Conservation (phyloP, 2,113 vertebrate genomes). For the Enhydra lutris region DNA sequence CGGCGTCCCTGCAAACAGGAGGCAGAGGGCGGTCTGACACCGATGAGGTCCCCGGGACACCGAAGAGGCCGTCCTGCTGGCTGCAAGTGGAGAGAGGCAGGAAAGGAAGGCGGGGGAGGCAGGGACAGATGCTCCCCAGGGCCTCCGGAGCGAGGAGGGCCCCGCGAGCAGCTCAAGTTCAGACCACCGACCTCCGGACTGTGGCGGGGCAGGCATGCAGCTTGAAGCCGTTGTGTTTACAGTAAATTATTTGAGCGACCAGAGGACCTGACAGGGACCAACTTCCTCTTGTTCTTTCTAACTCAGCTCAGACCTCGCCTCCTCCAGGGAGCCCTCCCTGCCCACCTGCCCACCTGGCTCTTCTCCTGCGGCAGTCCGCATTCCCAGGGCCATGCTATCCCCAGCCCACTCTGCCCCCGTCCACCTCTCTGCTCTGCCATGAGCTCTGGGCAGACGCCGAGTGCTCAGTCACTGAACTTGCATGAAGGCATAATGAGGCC, state of each 20-base stretch:
- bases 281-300: not conserved
- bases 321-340: not conserved
- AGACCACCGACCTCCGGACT: not conserved
- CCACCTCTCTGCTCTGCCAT: rapidly evolving
- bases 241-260: not conserved
- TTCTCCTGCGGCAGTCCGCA: not conserved
- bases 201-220: too few species aligned
- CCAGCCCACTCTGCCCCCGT: rapidly evolving
- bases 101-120: rapidly evolving
- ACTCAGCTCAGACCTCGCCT: not conserved
- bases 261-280: not conserved
- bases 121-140: not conserved
- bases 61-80: too few species aligned
- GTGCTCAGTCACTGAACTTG: not conserved
- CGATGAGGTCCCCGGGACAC: rapidly evolving
- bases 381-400: too few species aligned
- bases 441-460: not conserved
- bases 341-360: not conserved
- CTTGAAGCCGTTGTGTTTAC: rapidly evolving
- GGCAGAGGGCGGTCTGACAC: not conserved
- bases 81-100: not conserved
- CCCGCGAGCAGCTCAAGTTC: not conserved
- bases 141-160: rapidly evolving
- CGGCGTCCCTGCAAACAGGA: not conserved
- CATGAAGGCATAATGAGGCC: rapidly evolving